phyloP scores from a whole-genome alignment of 2,888 invertebrate species.

The Unio delphinus region DNA sequence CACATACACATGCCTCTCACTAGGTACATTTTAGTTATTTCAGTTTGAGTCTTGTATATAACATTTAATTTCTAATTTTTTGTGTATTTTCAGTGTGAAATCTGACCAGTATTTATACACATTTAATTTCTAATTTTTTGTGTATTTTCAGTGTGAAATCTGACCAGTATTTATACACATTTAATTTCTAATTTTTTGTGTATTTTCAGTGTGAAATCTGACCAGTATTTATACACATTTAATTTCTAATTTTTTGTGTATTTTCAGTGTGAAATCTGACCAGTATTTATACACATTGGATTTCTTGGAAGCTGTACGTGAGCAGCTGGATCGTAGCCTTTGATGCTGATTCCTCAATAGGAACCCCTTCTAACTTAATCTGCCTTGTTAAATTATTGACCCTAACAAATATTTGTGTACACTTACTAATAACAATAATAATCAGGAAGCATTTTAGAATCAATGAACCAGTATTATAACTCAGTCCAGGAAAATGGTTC shows the following conservation, averaged over 20 bases:
- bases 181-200: conserved; percentile 16
- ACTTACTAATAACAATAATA: no score
- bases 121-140: conserved; percentile 10
- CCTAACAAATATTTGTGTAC: no score
- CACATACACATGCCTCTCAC: neutral
- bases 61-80: conserved; percentile 65
- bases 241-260: conserved; percentile 64
- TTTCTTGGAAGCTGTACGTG: conserved; percentile 83
- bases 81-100: conserved; percentile 76
- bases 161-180: conserved; percentile 85
- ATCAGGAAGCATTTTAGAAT: no score
- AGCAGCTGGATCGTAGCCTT: neutral
- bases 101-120: conserved; percentile 86
- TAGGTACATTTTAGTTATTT: neutral
- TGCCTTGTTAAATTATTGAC: no score
- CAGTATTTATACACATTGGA: conserved; percentile 90
- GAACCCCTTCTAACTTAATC: no score
- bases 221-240: conserved; percentile 76
- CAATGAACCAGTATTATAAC: no score
- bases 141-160: conserved; percentile 78
- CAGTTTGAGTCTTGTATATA: neutral
- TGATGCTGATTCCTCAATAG: no score
- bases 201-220: conserved; percentile 79
- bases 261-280: conserved; percentile 80
- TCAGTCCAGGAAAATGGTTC: no score